A percentile compares a stretch with the other conserved stretches of the same genome.
Evolutionary conservation across 2,113 vertebrate species (phyloP).

Genomic region (Mohoua ochrocephala): DNA sequence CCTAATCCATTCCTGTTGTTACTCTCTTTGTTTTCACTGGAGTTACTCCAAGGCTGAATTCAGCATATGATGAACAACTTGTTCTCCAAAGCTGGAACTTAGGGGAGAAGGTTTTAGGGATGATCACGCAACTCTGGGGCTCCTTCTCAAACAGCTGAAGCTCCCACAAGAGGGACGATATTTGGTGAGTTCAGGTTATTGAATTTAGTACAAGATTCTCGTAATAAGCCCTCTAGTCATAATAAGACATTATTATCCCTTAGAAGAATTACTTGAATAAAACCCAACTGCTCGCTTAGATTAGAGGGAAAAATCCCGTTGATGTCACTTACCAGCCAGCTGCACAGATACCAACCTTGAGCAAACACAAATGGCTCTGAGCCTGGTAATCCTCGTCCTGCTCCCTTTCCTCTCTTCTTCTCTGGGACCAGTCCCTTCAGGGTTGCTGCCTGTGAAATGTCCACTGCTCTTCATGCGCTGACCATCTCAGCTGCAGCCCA

Average conservation of each 20-base stretch:
- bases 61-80: constrained; percentile 47
- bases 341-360: neutral
- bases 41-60: constrained; percentile 44
- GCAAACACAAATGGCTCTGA: neutral
- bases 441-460: neutral
- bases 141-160: constrained; percentile 10
- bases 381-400: neutral
- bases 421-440: neutral
- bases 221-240: neutral
- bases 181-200: neutral
- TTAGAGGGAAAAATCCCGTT: neutral
- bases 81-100: constrained; percentile 27
- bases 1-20: constrained; percentile 54
- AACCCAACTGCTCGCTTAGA: constrained; percentile 2
- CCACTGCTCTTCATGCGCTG: neutral
- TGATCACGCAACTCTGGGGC: constrained; percentile 15
- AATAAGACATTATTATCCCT: constrained; percentile 24
- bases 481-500: neutral
- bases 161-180: neutral
- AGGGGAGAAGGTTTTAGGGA: constrained; percentile 30
- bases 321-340: neutral
- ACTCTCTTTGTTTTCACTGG: constrained; percentile 57
- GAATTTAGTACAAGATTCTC: neutral
- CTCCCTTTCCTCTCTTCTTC: neutral
- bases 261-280: constrained; percentile 35